Base-by-base conservation (phyloP, 2,113 vertebrate genomes). In the Pyrgilauda ruficollis region DNA sequence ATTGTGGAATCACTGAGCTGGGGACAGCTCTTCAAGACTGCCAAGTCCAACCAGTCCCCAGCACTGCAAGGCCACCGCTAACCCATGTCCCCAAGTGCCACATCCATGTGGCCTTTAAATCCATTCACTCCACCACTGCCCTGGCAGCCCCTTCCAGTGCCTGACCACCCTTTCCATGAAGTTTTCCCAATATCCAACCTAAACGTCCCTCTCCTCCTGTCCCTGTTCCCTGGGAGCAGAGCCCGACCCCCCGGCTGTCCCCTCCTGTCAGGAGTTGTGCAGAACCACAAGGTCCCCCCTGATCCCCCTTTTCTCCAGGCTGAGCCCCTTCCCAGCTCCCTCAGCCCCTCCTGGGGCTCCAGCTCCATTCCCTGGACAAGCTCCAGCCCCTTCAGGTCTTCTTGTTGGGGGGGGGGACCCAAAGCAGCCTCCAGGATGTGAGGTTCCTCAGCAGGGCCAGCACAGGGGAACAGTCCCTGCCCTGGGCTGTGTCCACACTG, bases 211-310 rank as follows among this genome's bases (percentile, higher is more conserved):
- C 9, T 64, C 1, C 2, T 49, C n/a, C 61, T 66, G 35, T 75
- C 50, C 43, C 69, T 56, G 69, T 41, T 39, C 41, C 58, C 49
- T 64, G 59, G 59, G 17, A 74, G 69, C 69, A 74, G 2, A 64
- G 6, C 81, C 68, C 0, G 0, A 39, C 5, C 8, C 18, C 8
- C 28, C 0, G 0, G 10, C 56, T 63, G 47, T 26, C 28, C 68
- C 27, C 67, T 63, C 49, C 47, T 52, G 56, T 0, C 67, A 35
- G 47, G 67, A 62, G 2, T 3, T 84, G 56, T 72, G 68, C 58
- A 63, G 47, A 37, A 39, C 27, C 52, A 68, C 5, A 16, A 13
- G 33, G 22, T 8, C 9, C 50, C 62, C 33, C 27, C 63, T 17
- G 52, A 81, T 3, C 21, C 46, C 3, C 47, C 46, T 55, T 31